Evolutionary conservation across 2,797 vertebrate genomes (phyloP).

Genomic region (Helicolenus hilgendorfi): DNA sequence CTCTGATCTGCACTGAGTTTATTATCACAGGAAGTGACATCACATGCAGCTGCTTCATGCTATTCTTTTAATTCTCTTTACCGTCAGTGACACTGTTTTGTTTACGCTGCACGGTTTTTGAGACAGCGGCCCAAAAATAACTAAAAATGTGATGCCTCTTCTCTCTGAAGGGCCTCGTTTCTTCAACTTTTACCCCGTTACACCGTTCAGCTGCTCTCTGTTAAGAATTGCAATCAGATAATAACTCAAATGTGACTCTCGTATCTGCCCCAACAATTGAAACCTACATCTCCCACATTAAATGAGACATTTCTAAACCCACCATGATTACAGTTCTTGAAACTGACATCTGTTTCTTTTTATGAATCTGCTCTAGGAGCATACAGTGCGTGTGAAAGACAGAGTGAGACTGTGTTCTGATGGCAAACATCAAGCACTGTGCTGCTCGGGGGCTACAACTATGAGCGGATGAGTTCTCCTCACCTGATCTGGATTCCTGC

Average conservation of each 20-base stretch:
- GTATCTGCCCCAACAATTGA: not conserved
- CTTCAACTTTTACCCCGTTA: not conserved
- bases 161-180: not conserved
- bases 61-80: not conserved
- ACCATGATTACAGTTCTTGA: not conserved
- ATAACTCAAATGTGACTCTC: not conserved
- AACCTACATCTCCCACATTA: not conserved
- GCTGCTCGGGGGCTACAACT: not conserved
- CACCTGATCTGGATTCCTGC: not conserved
- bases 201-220: not conserved
- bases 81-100: not conserved
- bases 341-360: not conserved
- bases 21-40: constrained; percentile 56
- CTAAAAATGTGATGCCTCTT: not conserved
- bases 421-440: not conserved
- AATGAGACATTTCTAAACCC: not conserved
- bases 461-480: not conserved
- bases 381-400: not conserved
- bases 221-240: not conserved
- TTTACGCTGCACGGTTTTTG: not conserved
- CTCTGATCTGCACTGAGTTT: not conserved
- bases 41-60: not conserved
- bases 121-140: not conserved
- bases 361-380: not conserved
- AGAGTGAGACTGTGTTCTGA: not conserved